phyloP scores from a whole-genome alignment of 2,113 vertebrate species.

The Prietella phreatophila region DNA sequence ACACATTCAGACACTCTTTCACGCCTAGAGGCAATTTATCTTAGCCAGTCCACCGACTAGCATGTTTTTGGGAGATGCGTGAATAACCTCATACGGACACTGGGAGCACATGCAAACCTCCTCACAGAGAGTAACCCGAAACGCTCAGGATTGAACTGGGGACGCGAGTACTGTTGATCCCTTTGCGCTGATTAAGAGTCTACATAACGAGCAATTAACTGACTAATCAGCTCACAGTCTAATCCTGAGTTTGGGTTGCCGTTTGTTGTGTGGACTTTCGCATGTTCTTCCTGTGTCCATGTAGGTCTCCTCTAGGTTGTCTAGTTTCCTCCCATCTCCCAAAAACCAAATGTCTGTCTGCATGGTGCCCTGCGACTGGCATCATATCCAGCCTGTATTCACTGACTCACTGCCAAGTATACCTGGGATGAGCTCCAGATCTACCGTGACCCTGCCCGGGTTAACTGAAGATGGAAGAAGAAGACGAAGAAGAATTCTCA shows the following conservation, averaged over 20 bases:
- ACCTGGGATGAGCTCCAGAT: not conserved
- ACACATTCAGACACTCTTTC: not conserved
- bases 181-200: not conserved
- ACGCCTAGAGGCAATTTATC: not conserved
- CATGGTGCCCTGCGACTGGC: not conserved
- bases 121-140: not conserved
- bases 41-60: not conserved
- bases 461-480: too few species aligned
- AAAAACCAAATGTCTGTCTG: not conserved
- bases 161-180: not conserved
- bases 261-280: not conserved
- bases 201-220: not conserved
- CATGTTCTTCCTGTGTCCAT: not conserved
- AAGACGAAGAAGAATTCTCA: too few species aligned
- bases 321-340: not conserved
- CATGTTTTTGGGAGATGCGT: not conserved
- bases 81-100: not conserved
- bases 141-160: not conserved
- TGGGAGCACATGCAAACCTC: not conserved
- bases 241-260: not conserved
- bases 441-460: not conserved
- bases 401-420: not conserved
- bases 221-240: not conserved
- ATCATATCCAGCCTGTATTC: not conserved
- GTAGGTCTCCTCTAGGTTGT: not conserved